These are phyloP conservation scores for Styela clava DNA, from an alignment of 23 tunicate species.

Conservation along the genomic window DNA sequence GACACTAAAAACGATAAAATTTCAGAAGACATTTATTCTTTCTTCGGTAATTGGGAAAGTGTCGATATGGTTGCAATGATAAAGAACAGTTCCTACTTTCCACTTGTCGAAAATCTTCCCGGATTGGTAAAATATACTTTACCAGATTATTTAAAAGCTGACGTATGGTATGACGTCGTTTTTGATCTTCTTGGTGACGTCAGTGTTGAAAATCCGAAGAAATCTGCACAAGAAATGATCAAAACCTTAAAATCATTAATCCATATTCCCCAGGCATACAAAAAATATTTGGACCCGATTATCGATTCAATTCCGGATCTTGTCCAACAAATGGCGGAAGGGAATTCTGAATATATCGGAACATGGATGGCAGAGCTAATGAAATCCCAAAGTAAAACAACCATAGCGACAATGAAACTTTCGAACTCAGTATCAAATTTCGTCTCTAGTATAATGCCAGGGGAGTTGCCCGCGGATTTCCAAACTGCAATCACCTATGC, in stretches of 20 bases:
- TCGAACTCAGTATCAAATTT: neutral
- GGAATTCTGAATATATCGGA: neutral
- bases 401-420: neutral
- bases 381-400: neutral
- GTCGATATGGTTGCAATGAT: neutral
- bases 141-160: neutral
- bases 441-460: neutral
- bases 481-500: neutral
- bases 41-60: neutral
- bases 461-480: neutral
- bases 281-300: neutral
- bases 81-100: neutral
- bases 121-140: constrained; percentile 2
- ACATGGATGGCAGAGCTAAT: neutral
- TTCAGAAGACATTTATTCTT: neutral
- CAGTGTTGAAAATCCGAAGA: neutral
- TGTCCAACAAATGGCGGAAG: neutral
- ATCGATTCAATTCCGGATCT: neutral
- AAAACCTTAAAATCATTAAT: neutral
- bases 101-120: neutral
- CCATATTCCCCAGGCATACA: neutral
- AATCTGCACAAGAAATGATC: neutral
- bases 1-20: neutral
- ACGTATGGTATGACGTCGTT: neutral
- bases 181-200: neutral